Conservation (phyloP, 1,140 invertebrate species). For the Vanessa tameamea region DNA sequence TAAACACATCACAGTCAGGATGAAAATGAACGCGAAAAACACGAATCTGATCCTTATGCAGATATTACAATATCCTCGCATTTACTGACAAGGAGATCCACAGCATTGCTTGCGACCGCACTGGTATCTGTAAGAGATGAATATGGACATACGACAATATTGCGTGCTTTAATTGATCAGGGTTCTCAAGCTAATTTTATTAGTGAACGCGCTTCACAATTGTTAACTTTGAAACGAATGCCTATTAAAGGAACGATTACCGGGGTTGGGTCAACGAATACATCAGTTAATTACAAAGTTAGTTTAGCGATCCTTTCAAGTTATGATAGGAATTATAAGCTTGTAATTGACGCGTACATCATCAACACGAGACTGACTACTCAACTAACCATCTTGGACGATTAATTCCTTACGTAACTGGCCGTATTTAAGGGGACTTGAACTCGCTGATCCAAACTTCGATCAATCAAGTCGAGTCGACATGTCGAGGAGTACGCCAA, state of each 20-base stretch:
- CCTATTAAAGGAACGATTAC: not conserved
- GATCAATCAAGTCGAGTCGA: no score
- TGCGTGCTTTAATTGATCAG: conserved; percentile 15
- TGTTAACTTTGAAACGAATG: not conserved
- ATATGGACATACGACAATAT: not conserved
- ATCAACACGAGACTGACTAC: not conserved
- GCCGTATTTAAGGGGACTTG: not conserved
- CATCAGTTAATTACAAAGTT: not conserved
- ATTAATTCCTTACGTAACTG: not conserved
- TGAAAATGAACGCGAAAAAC: not conserved
- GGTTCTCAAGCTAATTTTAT: conserved; percentile 17
- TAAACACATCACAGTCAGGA: not conserved
- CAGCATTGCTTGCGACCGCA: not conserved
- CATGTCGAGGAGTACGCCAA: no score
- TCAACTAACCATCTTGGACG: not conserved
- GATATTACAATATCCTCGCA: not conserved
- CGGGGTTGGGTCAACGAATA: not conserved
- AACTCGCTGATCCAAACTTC: no score
- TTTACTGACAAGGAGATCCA: not conserved
- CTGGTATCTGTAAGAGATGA: not conserved
- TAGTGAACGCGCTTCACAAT: not conserved
- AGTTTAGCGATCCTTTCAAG: not conserved
- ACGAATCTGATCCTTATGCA: not conserved
- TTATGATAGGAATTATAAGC: not conserved
- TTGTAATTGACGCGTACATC: not conserved